A percentile compares a stretch with the other conserved stretches of the same genome.
phyloP scores from a whole-genome alignment of 1,140 invertebrate genomes.

The Vollenhovia emeryi region DNA sequence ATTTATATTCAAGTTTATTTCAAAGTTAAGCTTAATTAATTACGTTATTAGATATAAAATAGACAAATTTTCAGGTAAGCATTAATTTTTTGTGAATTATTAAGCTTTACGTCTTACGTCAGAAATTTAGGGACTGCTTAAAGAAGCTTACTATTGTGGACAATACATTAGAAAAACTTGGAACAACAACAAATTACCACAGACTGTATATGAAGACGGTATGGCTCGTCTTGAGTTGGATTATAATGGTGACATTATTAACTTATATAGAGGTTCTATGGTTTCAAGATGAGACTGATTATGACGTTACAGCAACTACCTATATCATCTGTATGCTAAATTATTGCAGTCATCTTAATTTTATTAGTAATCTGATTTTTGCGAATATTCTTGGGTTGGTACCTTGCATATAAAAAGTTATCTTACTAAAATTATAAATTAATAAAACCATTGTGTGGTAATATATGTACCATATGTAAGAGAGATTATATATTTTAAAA shows the following conservation, averaged over 20 bases:
- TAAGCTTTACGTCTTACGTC: not conserved
- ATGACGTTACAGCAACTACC: not conserved
- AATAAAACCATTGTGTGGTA: too few species aligned
- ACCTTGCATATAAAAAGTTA: not conserved
- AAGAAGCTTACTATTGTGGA: not conserved
- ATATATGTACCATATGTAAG: not conserved
- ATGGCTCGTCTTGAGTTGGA: not conserved
- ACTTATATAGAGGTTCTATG: not conserved
- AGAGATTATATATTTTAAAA: not conserved
- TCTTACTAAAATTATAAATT: not conserved
- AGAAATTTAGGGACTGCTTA: constrained; percentile 5
- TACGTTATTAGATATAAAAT: not conserved
- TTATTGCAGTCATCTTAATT: not conserved
- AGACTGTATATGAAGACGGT: not conserved
- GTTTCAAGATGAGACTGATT: not conserved
- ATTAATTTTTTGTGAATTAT: not conserved
- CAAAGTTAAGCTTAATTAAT: not conserved
- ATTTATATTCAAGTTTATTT: not conserved
- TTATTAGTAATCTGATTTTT: not conserved
- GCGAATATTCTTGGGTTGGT: not conserved
- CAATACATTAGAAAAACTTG: not conserved
- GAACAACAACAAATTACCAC: not conserved
- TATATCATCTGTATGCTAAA: not conserved
- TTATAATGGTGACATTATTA: not conserved
- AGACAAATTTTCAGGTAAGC: not conserved